Evolutionary conservation across 2,797 vertebrate genomes (phyloP).

Genomic region (Lutjanus campechanus): DNA sequence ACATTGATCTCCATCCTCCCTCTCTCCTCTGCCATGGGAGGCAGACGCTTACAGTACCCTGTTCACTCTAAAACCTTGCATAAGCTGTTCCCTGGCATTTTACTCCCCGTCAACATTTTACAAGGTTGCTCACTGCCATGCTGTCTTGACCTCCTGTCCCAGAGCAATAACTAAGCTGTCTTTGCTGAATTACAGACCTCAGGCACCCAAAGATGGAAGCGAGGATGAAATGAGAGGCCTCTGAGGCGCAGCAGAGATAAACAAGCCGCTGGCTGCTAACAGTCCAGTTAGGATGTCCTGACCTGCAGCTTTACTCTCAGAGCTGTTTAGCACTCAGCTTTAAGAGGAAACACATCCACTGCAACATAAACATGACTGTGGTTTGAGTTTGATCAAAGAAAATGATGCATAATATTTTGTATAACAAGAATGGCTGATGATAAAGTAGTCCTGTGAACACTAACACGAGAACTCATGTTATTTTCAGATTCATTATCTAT

Average conservation of each 20-base stretch:
- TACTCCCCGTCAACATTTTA: conserved; percentile 70
- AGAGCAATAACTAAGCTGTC: conserved; percentile 62
- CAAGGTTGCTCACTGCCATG: conserved; percentile 63
- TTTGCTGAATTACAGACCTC: conserved; percentile 64
- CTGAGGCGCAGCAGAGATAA: conserved; percentile 56
- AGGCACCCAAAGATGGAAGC: conserved; percentile 54
- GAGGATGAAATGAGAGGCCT: conserved; percentile 51
- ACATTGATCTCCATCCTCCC: conserved; percentile 52
- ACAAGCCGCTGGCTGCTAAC: conserved; percentile 45
- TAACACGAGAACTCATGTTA: conserved; percentile 37
- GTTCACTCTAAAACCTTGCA: conserved; percentile 65
- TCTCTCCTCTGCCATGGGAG: conserved; percentile 43
- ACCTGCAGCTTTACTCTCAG: conserved; percentile 37
- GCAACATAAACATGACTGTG: conserved; percentile 1
- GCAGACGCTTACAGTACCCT: conserved; percentile 53
- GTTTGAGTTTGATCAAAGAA: conserved; percentile 16
- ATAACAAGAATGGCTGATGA: conserved; percentile 21
- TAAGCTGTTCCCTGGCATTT: conserved; percentile 70
- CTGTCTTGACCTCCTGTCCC: conserved; percentile 58
- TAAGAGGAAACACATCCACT: conserved; percentile 7
- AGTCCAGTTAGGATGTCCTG: conserved; percentile 48
- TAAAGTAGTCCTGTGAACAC: conserved; percentile 20
- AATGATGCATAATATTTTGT: background rate
- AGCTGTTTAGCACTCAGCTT: background rate
- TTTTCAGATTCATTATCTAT: conserved; percentile 48